Conservation (phyloP, 2,888 invertebrate species). For the Thumatha senex region DNA sequence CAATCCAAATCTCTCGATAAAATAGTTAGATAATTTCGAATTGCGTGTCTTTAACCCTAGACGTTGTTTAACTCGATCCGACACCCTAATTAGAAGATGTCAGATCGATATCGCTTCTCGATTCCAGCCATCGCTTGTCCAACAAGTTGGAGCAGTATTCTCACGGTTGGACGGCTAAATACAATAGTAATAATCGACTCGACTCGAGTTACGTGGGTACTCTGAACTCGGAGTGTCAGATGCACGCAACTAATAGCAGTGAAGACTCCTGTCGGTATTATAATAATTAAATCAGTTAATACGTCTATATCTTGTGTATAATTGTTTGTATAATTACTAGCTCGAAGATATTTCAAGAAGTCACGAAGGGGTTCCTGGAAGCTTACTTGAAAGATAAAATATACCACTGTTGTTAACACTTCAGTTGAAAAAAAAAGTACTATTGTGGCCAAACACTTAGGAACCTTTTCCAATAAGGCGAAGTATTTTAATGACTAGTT, state of each 20-base stretch:
- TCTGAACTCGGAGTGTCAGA: slow-evolving; percentile 31
- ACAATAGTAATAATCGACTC: slow-evolving; percentile 36
- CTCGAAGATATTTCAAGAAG: no score
- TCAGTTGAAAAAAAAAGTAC: not conserved
- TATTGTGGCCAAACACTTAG: not conserved
- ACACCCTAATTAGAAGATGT: slow-evolving; percentile 18
- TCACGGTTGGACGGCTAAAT: slow-evolving; percentile 35
- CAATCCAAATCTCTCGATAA: not conserved
- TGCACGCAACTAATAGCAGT: slow-evolving; percentile 16
- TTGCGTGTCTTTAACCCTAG: slow-evolving; percentile 1
- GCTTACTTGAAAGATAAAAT: no score
- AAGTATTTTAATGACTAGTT: not conserved
- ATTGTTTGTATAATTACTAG: slow-evolving; percentile 1
- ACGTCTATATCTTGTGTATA: not conserved
- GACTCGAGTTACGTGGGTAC: slow-evolving; percentile 26
- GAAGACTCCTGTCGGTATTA: slow-evolving; percentile 9
- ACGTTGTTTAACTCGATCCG: slow-evolving; percentile 4
- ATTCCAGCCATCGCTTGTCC: slow-evolving; percentile 16
- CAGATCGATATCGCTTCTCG: slow-evolving; percentile 18
- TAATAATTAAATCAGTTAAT: slow-evolving; percentile 18
- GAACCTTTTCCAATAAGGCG: not conserved
- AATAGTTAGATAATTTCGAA: not conserved
- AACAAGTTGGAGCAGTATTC: slow-evolving; percentile 18
- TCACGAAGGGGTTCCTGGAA: not conserved
- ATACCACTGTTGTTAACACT: no score